Evolutionary conservation across 1,140 invertebrate genomes (phyloP), one percentile per base, ranked within the genome.

Genomic region (Drosophila kohkoa): DNA sequence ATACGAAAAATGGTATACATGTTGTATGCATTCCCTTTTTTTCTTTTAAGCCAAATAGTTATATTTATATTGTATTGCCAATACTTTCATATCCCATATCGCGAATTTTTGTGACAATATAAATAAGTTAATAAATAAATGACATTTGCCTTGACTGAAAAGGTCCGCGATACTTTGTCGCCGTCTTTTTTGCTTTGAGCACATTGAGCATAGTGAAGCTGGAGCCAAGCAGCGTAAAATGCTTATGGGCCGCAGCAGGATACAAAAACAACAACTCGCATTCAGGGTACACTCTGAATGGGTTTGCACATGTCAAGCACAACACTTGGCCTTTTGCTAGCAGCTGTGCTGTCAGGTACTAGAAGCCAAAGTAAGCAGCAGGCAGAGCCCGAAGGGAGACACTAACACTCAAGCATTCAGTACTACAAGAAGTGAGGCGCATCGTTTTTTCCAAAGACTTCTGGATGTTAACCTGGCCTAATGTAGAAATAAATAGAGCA

Each of bases 401-500:
- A 51, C 32, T 71, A 20, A 58, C 15, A 60, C 28, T 58, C 20
- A 58, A 43, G 59, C 43, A 54, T 15, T 46, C 25, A 43, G 38
- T 11, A 10, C 8, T 38, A 41, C 30, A 65, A 41, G 38, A 38
- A 60, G 6, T 51, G 28, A 35, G 64, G 46, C 38, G 66, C 25
- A 76, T 54, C 35, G 35, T 75, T 78, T 78, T 66, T 13, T 43
- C 6, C 66, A 82, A 76, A 67, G 54, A 74, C 54, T 77, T n/a
- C 59, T 68, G 41, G 41, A 43, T 43, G 41, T 4, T 75, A 59
- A 71, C 81, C 15, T 68, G 70, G 71, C 73, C 77, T 88, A 80
- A 88, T 88, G 83, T 88, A 77, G 80, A 88, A 87, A 82, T 87
- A 87, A 87, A 87, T 80, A 89, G 77, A 88, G 80, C 81, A 67